Conservation (phyloP, 2,797 vertebrate genomes). For the Fringilla coelebs region DNA sequence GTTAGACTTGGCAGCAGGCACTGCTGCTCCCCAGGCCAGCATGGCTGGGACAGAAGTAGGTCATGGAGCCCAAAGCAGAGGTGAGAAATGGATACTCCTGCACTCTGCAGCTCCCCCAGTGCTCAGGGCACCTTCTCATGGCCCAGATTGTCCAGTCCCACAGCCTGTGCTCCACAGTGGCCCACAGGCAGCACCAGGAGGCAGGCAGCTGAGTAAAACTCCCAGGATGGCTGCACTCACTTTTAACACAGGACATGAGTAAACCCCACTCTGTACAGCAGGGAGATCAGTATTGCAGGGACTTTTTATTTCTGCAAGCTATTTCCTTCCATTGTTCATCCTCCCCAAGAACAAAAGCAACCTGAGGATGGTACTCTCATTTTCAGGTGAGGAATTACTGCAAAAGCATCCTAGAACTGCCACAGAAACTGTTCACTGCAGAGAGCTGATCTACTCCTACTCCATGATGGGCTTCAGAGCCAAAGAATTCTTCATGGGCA, state of each 20-base stretch:
- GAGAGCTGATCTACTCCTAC: neutral
- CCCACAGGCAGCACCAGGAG: neutral
- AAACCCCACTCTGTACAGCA: neutral
- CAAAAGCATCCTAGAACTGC: neutral
- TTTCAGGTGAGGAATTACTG: neutral
- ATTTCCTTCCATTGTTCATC: neutral
- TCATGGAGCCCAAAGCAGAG: neutral
- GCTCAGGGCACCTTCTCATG: neutral
- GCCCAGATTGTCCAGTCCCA: neutral
- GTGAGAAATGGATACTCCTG: neutral
- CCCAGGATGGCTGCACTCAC: neutral
- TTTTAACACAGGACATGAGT: rapidly evolving
- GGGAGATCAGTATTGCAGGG: neutral
- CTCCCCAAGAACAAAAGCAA: neutral
- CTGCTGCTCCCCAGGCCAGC: neutral
- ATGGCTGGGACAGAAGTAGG: neutral
- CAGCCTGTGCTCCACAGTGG: neutral
- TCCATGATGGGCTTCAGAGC: neutral
- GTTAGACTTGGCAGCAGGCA: neutral
- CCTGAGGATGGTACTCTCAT: neutral
- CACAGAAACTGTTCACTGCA: neutral
- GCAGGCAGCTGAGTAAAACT: neutral
- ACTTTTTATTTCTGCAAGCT: neutral
- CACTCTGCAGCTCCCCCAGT: neutral
- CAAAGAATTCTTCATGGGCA: neutral